phyloP scores from a whole-genome alignment of 2,888 invertebrate species.

The Drosophila maculinotata region DNA sequence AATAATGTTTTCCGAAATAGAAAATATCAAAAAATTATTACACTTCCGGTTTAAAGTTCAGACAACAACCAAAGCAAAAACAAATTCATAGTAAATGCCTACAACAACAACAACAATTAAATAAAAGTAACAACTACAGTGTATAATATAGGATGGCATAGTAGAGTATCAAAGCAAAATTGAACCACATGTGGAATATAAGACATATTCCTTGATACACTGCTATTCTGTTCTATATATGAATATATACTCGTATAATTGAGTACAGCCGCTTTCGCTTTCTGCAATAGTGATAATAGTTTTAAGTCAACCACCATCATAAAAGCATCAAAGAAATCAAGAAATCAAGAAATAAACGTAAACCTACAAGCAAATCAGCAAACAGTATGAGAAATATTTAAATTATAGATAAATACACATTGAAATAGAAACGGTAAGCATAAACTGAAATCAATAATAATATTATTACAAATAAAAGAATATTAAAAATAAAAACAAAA shows the following conservation, averaged over 20 bases:
- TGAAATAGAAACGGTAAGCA: slow-evolving; percentile 70
- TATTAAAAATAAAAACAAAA: slow-evolving; percentile 26
- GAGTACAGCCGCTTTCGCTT: slow-evolving; percentile 83
- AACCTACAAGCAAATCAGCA: slow-evolving; percentile 50
- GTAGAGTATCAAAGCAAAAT: slow-evolving; percentile 5
- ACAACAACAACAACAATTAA: slow-evolving; percentile 58
- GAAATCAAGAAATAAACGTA: slow-evolving; percentile 34
- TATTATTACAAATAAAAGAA: slow-evolving; percentile 31
- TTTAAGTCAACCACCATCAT: slow-evolving; percentile 79
- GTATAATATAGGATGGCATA: slow-evolving; percentile 12
- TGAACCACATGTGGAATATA: no score
- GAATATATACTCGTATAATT: slow-evolving; percentile 54
- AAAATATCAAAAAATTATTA: slow-evolving; percentile 30
- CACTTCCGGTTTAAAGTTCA: slow-evolving; percentile 66
- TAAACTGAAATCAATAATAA: slow-evolving; percentile 34
- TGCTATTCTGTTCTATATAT: slow-evolving; percentile 8
- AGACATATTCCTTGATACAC: no score
- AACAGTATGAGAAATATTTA: slow-evolving; percentile 55
- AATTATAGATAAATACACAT: slow-evolving; percentile 64
- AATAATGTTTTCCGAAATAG: slow-evolving; percentile 25
- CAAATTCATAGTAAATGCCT: slow-evolving; percentile 71
- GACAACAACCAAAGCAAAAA: slow-evolving; percentile 40
- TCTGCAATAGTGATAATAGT: slow-evolving; percentile 86
- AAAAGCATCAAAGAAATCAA: slow-evolving; percentile 58
- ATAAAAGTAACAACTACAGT: slow-evolving; percentile 46